Base-by-base conservation (phyloP, 2,888 invertebrate genomes). In the Sinotaia quadrata region DNA sequence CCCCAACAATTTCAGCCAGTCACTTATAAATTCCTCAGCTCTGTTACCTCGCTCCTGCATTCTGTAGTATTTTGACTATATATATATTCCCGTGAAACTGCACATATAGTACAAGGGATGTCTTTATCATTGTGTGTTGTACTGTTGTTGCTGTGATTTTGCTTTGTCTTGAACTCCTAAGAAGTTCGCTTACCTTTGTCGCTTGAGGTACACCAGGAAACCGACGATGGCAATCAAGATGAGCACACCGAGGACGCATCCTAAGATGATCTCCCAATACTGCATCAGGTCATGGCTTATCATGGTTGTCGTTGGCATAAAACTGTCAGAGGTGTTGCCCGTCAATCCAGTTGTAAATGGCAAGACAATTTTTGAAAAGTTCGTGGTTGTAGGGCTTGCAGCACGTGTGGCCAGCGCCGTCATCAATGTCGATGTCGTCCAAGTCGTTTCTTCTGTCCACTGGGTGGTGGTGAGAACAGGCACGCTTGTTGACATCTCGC, bases 201-300 rank as follows among this genome's bases (percentile, higher is more conserved):
- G 33, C 33, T 52, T 58, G 18, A 37, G 41, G 52, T 67, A 71
- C 34, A 67, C 21, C 10, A 67, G 34, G 56, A 54, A 71, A 15
- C 67, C 62, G 8, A 67, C 4, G n/a, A 71, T 3, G 2, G 58
- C 56, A 4, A 62, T 33, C 21, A 71, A 21, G 10, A 59, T 59
- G 33, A 67, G 27, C 2, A 57, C 71, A 7, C 62, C 71, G 0
- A 71, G 56, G n/a, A 71, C 58, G 52, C 71, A 56, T 3, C 71
- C 71, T 4, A 71, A 56, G 27, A 71, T 67, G 41, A 58, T 36
- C 27, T 41, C 57, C 71, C 71, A 71, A 56, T 60, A 58, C 15
- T 59, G 15, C 62, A 63, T 63, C 7, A 63, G 57, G 34, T 62
- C 62, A n/a, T 56, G n/a, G n/a, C n/a, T n/a, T n/a, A n/a, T n/a